These are phyloP conservation scores for Sarcophaga caerulescens DNA, from an alignment of 2,888 invertebrate genomes.

Conservation along the genomic window DNA sequence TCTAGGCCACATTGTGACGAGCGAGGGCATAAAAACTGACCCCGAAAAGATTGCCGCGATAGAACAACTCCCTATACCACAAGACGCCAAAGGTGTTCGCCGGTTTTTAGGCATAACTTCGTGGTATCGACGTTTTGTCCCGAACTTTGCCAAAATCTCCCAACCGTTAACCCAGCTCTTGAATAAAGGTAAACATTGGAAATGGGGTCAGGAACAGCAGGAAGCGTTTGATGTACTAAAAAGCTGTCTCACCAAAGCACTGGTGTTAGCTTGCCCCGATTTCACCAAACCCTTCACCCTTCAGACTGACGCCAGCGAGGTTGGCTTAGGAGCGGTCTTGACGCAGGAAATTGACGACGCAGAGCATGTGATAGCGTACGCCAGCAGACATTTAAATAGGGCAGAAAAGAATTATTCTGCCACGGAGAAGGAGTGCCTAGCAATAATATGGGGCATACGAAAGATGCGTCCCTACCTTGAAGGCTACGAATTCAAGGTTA, in stretches of 20 bases:
- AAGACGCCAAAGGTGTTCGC: too few relatives aligned
- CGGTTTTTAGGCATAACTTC: too few relatives aligned
- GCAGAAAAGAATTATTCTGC: constrained; percentile 43
- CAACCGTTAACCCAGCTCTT: too few relatives aligned
- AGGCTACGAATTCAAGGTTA: neutral
- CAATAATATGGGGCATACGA: constrained; percentile 21
- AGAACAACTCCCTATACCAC: constrained; percentile 2
- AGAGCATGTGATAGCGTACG: constrained; percentile 41
- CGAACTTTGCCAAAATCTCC: too few relatives aligned
- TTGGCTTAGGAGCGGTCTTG: constrained; percentile 36
- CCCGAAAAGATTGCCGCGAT: too few relatives aligned
- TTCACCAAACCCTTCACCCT: neutral
- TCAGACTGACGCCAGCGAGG: constrained; percentile 48
- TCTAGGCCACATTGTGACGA: too few relatives aligned
- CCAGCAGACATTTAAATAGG: constrained; percentile 26
- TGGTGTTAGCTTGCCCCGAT: constrained; percentile 33
- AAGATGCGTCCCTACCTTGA: constrained; percentile 35
- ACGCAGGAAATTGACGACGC: constrained; percentile 35
- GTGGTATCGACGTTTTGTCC: too few relatives aligned
- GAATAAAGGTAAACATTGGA: too few relatives aligned
- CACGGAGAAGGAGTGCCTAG: constrained; percentile 43
- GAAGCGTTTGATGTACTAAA: constrained; percentile 30
- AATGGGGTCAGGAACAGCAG: neutral
- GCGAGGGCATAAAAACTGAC: too few relatives aligned
- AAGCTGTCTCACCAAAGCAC: constrained; percentile 10